Evolutionary conservation across 2,113 vertebrate species (phyloP).

Genomic region (Syngnathus typhle): DNA sequence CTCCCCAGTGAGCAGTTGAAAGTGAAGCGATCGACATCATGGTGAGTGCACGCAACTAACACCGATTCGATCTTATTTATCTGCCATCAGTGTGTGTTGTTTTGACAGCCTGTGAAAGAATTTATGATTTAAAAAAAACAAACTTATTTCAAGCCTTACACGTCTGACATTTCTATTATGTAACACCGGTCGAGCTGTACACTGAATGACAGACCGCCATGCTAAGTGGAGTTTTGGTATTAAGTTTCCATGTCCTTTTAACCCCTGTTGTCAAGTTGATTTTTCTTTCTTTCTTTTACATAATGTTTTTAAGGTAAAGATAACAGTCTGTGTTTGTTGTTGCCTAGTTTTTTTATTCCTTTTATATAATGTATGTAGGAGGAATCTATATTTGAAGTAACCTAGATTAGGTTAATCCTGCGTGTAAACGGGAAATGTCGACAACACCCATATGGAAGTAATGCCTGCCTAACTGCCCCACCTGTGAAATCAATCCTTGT

Average conservation of each 20-base stretch:
- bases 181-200: neutral
- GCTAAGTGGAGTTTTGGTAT: neutral
- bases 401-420: neutral
- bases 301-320: neutral
- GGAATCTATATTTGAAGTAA: neutral
- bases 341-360: no score
- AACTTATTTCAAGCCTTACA: neutral
- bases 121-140: neutral
- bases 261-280: neutral
- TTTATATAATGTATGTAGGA: neutral
- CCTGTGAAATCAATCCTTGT: conserved; percentile 11
- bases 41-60: neutral
- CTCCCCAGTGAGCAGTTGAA: neutral
- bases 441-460: neutral
- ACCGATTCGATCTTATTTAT: neutral
- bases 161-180: neutral
- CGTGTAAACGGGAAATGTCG: neutral
- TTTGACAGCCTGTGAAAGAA: neutral
- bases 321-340: neutral
- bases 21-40: neutral
- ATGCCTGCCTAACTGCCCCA: neutral
- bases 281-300: neutral
- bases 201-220: neutral
- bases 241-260: neutral
- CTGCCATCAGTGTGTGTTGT: neutral